Evolutionary conservation across 2,113 vertebrate species (phyloP), one percentile per base, ranked within the genome.

Genomic region (Daphoenositta chrysoptera): DNA sequence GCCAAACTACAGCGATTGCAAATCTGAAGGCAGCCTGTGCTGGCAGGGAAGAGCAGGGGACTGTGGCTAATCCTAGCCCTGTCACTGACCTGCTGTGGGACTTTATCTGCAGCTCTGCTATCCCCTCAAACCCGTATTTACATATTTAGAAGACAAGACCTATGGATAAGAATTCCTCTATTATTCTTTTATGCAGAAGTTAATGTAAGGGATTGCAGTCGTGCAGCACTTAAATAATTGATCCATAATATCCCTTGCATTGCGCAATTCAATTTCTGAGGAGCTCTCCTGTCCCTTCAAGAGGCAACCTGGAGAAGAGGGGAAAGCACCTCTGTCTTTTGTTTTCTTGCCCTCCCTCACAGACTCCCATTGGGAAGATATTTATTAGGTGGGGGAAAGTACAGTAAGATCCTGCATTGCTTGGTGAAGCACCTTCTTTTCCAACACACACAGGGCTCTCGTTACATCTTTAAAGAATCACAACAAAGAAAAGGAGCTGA

Each of bases 401-500:
- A 35, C 45, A 57, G 45, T 33, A 15, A 61, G 60, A 68, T 35
- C 47, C 78, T 65, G 63, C 85, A 24, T 35, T 69, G 48, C 50
- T 56, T 45, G 54, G 84, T 1, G 4, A 61, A 91, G 27, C 83
- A 77, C 58, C 71, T 72, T 72, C 31, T 60, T 92, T 85, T 48
- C 75, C 65, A 17, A 8, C 50, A 42, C 48, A 57, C 5, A 4
- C 44, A 48, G 71, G 63, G 54, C 77, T 87, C 87, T 84, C 1
- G 0, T 79, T 92, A 57, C 40, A 33, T 63, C 76, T 87, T 80
- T 85, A 85, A 94, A 91, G 75, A 81, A 70, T 84, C 86, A 66
- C 78, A 90, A 77, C 79, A 92, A 91, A 95, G 92, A 76, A 94
- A 95, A 96, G 82, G 80, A 93, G 92, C 91, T 96, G 96, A 97